A percentile compares a stretch with the other conserved stretches of the same genome.
These are phyloP conservation scores for Neostethus bicornis DNA, from an alignment of 2,797 vertebrate species.

Conservation along the genomic window DNA sequence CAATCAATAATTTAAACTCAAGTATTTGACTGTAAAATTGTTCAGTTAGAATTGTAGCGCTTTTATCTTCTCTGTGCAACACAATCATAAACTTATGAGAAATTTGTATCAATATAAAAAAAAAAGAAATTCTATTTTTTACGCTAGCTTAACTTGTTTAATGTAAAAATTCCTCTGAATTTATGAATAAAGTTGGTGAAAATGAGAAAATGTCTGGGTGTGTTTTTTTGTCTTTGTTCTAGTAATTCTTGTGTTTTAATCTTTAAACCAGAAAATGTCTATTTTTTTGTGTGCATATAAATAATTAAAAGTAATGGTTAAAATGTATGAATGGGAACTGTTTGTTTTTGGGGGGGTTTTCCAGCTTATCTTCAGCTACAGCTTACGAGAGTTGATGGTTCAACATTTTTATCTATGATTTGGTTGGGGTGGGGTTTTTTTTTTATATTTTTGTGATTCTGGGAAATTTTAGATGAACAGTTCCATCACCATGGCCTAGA, in stretches of 20 bases:
- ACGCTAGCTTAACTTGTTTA: conserved; percentile 14
- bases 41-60: conserved; percentile 41
- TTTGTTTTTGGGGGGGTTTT: no score
- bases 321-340: no score
- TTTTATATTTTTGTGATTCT: no score
- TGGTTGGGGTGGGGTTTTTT: no score
- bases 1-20: conserved; percentile 51
- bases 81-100: conserved; percentile 17
- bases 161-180: conserved; percentile 20
- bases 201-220: conserved; percentile 34
- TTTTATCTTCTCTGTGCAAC: conserved; percentile 29
- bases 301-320: no score
- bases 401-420: no score
- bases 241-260: conserved; percentile 1
- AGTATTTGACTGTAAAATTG: conserved; percentile 58
- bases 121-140: no score
- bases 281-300: no score
- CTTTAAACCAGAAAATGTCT: neutral
- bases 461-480: conserved; percentile 55
- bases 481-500: conserved; percentile 69
- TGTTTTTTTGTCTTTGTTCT: conserved; percentile 22
- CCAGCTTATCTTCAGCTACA: no score
- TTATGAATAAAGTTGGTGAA: conserved; percentile 66
- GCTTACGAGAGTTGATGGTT: no score
- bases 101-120: conserved; percentile 22